Base-by-base conservation (phyloP, 2,797 vertebrate genomes). In the Pipistrellus pygmaeus region DNA sequence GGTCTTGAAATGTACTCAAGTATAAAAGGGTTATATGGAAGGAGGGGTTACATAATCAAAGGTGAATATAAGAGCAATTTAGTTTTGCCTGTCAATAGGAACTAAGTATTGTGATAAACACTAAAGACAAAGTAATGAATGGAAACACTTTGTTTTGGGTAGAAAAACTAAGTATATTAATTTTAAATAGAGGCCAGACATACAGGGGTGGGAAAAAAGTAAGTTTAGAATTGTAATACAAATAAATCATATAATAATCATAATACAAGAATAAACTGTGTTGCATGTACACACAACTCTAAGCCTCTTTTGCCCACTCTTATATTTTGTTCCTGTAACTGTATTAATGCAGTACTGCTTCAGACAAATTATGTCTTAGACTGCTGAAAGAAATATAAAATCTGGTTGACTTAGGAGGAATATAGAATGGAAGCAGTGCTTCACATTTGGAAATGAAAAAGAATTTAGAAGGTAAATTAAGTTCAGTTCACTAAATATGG, bases 371-470 rank as follows among this genome's bases (percentile, higher is more conserved):
- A 3, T 69, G 1, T 55, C 14, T 55, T 75, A n/a, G 55, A 12
- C 3, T 85, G 53, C 57, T 35, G 18, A 82, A 85, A 46, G 15
- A 5, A 51, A 27, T 20, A 20, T 41, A 55, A 41, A 25, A 17
- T 46, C 90, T 77, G 27, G 20, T 41, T 68, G 32, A 11, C 20
- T 13, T 73, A 68, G 30, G 41, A 60, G 21, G 17, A 55, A 12
- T 73, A 30, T 30, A 25, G 46, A n/a, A 10, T 57, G 30, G 27
- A 23, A 87, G 14, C 44, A 73, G 44, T 64, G 35, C 38, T 95
- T 94, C 48, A 66, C 5, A 76, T 81, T 72, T 93, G 48, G 41
- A 92, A 85, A 77, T 77, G 8, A 81, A 77, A 91, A 84, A 20
- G 44, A 25, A n/a, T 51, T 85, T 32, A 78, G 38, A 85, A 73